These are phyloP conservation scores for Melangyna quadrimaculata DNA, from an alignment of 2,888 invertebrate genomes.

Conservation along the genomic window DNA sequence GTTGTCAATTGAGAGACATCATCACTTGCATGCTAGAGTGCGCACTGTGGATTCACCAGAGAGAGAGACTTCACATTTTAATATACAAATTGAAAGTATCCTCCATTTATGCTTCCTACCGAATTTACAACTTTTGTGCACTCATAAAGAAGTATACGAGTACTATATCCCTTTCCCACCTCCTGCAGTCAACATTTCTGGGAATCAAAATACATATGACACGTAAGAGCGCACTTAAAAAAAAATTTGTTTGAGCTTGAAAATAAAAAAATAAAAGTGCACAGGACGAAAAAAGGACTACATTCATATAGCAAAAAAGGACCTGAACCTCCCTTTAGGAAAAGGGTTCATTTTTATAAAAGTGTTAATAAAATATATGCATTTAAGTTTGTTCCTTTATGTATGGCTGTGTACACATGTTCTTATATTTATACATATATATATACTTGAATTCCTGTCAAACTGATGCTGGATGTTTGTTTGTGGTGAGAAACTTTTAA, in stretches of 20 bases:
- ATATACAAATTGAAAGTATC: slow-evolving; percentile 54
- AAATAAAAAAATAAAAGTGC: background rate
- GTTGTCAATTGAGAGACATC: slow-evolving; percentile 53
- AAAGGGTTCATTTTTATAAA: background rate
- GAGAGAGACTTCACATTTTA: slow-evolving; percentile 39
- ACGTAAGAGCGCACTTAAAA: slow-evolving; percentile 39
- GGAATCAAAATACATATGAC: slow-evolving; percentile 19
- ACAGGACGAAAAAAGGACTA: slow-evolving; percentile 1
- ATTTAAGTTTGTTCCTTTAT: too few species aligned
- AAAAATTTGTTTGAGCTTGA: slow-evolving; percentile 32
- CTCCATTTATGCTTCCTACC: background rate
- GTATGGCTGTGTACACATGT: too few species aligned
- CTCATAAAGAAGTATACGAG: slow-evolving; percentile 30
- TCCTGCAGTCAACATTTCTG: background rate
- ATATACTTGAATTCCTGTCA: background rate
- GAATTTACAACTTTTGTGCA: slow-evolving; percentile 40
- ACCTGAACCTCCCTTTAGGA: background rate
- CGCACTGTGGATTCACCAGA: background rate
- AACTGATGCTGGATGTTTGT: slow-evolving; percentile 50
- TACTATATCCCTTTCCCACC: background rate
- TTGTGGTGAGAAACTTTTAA: slow-evolving; percentile 57
- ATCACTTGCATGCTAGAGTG: slow-evolving; percentile 11
- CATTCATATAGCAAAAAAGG: background rate
- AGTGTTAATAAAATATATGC: background rate
- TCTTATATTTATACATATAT: background rate